Percentiles rank a stretch among this genome's conserved stretches.
These are phyloP conservation scores for Anolis carolinensis DNA, from an alignment of 2,113 vertebrate genomes.

Conservation along the genomic window DNA sequence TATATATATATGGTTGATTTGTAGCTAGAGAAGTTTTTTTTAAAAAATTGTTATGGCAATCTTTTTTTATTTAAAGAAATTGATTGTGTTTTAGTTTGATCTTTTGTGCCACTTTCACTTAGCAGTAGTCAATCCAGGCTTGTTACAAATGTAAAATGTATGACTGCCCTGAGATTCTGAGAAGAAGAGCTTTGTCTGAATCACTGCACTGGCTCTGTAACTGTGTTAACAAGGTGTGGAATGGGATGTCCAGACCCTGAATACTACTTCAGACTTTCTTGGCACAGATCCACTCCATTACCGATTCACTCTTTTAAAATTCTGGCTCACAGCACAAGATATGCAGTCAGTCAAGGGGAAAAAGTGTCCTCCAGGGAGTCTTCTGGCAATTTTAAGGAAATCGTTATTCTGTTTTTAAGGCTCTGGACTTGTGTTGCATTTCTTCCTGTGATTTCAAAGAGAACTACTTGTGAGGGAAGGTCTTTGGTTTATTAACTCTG, in stretches of 20 bases:
- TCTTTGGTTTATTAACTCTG: background rate
- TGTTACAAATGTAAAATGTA: background rate
- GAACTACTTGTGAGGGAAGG: background rate
- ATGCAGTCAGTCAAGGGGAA: background rate
- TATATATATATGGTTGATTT: slow-evolving; percentile 24
- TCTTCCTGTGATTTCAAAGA: slow-evolving; percentile 1
- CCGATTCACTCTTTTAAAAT: slow-evolving; percentile 10
- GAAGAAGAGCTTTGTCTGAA: background rate
- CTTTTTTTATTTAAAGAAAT: slow-evolving; percentile 16
- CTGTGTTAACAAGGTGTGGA: slow-evolving; percentile 16
- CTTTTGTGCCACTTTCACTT: slow-evolving; percentile 27
- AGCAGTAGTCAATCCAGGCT: background rate
- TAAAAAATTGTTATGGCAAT: slow-evolving; percentile 34
- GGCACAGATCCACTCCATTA: background rate
- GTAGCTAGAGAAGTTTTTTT: slow-evolving; percentile 40
- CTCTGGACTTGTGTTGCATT: background rate
- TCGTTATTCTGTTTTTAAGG: background rate
- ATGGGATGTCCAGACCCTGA: background rate
- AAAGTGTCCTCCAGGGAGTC: background rate
- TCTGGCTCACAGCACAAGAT: background rate
- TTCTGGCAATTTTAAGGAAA: slow-evolving; percentile 22
- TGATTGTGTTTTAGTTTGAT: slow-evolving; percentile 33
- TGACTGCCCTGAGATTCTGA: background rate
- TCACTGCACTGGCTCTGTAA: background rate
- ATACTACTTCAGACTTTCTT: background rate